Percentiles rank a stretch among this genome's conserved stretches.
phyloP scores from a whole-genome alignment of 2,113 vertebrate genomes.

The Rhinoderma darwinii region DNA sequence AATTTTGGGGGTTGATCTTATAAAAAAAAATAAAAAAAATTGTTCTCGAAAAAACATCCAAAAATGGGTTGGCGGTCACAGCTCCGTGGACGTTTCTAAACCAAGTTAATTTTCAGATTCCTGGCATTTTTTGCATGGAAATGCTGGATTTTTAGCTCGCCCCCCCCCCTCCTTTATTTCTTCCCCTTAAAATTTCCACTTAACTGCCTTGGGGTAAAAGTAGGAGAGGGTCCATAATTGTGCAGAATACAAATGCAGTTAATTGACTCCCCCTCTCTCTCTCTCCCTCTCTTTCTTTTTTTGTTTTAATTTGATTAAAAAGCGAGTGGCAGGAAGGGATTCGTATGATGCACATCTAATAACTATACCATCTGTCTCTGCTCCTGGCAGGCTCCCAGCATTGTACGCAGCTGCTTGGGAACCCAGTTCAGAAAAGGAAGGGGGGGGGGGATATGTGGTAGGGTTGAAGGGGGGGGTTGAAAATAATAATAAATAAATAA shows the following conservation, averaged over 20 bases:
- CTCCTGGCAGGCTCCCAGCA: constrained; percentile 92
- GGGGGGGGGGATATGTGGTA: constrained; percentile 61
- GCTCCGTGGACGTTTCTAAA: background rate
- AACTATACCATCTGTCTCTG: constrained; percentile 96
- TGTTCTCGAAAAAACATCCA: background rate
- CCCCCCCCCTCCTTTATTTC: constrained; percentile 62
- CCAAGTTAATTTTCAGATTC: constrained; percentile 1
- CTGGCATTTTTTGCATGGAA: constrained; percentile 49
- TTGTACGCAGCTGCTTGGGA: constrained; percentile 86
- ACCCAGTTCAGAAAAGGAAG: constrained; percentile 72
- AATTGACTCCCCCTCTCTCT: constrained; percentile 78
- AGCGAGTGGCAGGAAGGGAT: constrained; percentile 95
- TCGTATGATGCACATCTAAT: constrained; percentile 97
- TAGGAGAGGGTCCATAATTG: constrained; percentile 79
- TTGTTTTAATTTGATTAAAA: constrained; percentile 98
- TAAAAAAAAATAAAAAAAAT: constrained; percentile 21
- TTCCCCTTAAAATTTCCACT: constrained; percentile 75
- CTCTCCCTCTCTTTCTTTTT: constrained; percentile 77
- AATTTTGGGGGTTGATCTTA: background rate
- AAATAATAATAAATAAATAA: constrained; percentile 49
- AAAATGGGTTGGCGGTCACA: background rate
- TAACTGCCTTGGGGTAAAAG: constrained; percentile 78
- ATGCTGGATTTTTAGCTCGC: constrained; percentile 58
- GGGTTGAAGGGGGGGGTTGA: constrained; percentile 64
- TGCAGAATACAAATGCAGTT: constrained; percentile 82